Conservation (phyloP, 2,113 vertebrate genomes). For the Penelope pileata region DNA sequence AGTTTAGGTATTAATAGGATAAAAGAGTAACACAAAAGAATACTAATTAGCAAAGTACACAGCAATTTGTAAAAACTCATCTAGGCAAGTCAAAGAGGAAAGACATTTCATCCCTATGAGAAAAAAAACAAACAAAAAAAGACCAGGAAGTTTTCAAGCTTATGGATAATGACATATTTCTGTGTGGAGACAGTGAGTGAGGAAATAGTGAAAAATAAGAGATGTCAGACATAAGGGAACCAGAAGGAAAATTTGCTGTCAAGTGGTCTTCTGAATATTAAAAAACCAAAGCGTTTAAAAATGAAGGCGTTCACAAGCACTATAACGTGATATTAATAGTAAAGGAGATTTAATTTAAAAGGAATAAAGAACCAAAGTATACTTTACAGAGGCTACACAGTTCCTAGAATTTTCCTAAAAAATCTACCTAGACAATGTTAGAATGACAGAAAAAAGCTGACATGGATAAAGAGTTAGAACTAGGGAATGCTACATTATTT, state of each 20-base stretch:
- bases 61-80: not conserved
- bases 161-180: not conserved
- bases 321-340: not conserved
- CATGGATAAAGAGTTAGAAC: not conserved
- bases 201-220: not conserved
- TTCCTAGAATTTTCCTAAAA: not conserved
- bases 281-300: not conserved
- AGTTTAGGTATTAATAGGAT: not conserved
- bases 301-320: not conserved
- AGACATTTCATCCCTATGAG: not conserved
- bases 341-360: not conserved
- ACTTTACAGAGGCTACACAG: not conserved
- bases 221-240: not conserved
- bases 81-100: not conserved
- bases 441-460: not conserved
- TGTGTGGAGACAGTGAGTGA: not conserved
- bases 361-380: not conserved
- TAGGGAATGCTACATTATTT: not conserved
- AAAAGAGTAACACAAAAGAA: not conserved
- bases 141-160: not conserved
- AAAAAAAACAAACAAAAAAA: not conserved
- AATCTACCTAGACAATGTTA: accelerated
- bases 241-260: not conserved
- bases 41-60: not conserved
- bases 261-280: not conserved